These are phyloP conservation scores for Drosophila demipolita DNA, from an alignment of 2,888 invertebrate species.

Conservation along the genomic window DNA sequence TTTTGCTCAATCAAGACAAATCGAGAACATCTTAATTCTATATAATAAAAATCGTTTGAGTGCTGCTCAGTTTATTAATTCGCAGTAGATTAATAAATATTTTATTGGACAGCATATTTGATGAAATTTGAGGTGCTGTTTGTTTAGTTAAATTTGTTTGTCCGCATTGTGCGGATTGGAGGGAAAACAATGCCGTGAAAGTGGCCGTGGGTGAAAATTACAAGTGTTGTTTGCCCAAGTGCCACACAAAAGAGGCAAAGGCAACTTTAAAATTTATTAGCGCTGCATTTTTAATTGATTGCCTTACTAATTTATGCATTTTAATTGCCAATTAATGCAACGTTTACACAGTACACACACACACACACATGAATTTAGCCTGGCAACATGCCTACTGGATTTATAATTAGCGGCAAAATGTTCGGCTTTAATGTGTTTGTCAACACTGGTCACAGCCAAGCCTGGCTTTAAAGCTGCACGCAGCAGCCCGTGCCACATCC, in stretches of 20 bases:
- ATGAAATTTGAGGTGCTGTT: neutral
- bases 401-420: constrained; percentile 70
- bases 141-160: constrained; percentile 2
- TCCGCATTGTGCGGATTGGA: neutral
- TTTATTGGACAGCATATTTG: neutral
- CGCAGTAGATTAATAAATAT: neutral
- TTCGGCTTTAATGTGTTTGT: constrained; percentile 61
- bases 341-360: constrained; percentile 40
- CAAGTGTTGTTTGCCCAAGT: constrained; percentile 16
- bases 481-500: constrained; percentile 10
- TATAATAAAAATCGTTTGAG: neutral
- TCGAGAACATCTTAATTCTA: neutral
- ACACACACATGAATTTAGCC: constrained; percentile 8
- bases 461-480: constrained; percentile 9
- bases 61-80: neutral
- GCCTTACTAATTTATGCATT: constrained; percentile 69
- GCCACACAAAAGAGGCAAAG: constrained; percentile 22
- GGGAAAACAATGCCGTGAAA: neutral
- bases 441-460: constrained; percentile 39
- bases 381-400: constrained; percentile 43
- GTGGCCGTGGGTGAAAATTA: constrained; percentile 17
- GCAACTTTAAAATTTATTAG: constrained; percentile 60
- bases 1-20: neutral
- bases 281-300: constrained; percentile 69
- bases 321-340: constrained; percentile 78